Evolutionary conservation across 30 jellyfish, hydroid and myxozoan genomes (phyloP).

Genomic region (Catostylus mosaicus): DNA sequence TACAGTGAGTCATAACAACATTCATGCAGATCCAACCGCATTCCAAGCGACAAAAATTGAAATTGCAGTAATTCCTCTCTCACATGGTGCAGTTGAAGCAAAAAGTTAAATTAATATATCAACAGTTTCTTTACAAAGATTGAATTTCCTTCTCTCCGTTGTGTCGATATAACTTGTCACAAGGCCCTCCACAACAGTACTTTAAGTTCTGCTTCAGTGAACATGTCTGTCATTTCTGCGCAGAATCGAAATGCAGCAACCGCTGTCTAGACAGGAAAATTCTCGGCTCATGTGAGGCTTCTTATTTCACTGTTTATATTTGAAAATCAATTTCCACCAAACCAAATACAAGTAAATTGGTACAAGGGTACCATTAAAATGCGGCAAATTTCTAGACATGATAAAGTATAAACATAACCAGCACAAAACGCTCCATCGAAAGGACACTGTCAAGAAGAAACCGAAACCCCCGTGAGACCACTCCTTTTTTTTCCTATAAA

Average conservation of each 20-base stretch:
- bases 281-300: no score
- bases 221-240: constrained; percentile 47
- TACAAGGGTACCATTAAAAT: no score
- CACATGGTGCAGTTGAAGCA: not conserved
- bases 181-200: constrained; percentile 64
- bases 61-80: not conserved
- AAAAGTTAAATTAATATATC: not conserved
- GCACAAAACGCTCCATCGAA: no score
- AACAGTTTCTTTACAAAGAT: not conserved
- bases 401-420: no score
- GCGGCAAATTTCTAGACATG: no score
- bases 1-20: not conserved
- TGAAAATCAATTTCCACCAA: no score
- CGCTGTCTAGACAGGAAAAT: constrained; percentile 3
- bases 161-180: constrained; percentile 34
- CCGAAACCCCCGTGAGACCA: no score
- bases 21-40: not conserved
- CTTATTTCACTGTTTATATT: no score
- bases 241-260: constrained; percentile 20
- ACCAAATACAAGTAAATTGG: no score
- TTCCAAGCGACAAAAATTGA: not conserved
- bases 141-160: not conserved
- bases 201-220: constrained; percentile 67
- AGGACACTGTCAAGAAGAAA: no score
- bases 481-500: no score